A percentile compares a stretch with the other conserved stretches of the same genome.
These are phyloP conservation scores for Megalops atlanticus DNA, from an alignment of 2,113 vertebrate genomes.

Conservation along the genomic window DNA sequence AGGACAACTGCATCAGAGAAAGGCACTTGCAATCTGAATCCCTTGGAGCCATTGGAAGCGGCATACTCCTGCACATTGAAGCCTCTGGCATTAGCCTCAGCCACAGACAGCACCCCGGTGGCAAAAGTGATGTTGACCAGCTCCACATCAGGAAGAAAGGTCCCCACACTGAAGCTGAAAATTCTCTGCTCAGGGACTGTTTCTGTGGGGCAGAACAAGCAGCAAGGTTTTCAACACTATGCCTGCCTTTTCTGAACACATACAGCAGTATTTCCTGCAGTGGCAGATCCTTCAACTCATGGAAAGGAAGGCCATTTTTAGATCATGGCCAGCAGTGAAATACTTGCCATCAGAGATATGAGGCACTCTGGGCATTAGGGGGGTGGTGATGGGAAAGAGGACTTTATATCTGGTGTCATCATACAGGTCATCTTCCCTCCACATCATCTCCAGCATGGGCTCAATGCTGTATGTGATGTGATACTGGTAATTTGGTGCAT, in stretches of 20 bases:
- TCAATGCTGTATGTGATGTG: conserved; percentile 57
- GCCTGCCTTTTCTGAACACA: not conserved
- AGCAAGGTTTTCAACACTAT: not conserved
- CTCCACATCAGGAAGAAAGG: conserved; percentile 66
- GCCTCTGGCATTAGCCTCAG: conserved; percentile 52
- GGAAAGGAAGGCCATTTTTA: not conserved
- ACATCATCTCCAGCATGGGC: conserved; percentile 69
- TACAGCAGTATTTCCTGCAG: no score
- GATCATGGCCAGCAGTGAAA: no score
- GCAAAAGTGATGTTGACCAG: conserved; percentile 68
- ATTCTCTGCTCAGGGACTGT: conserved; percentile 48
- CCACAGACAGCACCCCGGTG: conserved; percentile 45
- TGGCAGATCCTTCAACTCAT: not conserved
- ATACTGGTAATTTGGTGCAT: conserved; percentile 48
- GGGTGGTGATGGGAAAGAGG: conserved; percentile 62
- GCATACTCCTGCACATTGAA: conserved; percentile 50
- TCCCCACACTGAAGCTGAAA: conserved; percentile 69
- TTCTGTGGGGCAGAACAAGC: conserved; percentile 40
- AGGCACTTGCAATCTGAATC: conserved; percentile 62
- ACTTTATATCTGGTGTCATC: conserved; percentile 69
- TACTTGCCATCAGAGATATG: conserved; percentile 63
- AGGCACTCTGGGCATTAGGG: conserved; percentile 29
- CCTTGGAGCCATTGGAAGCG: conserved; percentile 60
- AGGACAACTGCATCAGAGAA: conserved; percentile 58
- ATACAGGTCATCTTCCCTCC: conserved; percentile 53